Percentiles rank a stretch among this genome's conserved stretches.
phyloP scores from a whole-genome alignment of 1,140 invertebrate species.

The Amphibalanus amphitrite region DNA sequence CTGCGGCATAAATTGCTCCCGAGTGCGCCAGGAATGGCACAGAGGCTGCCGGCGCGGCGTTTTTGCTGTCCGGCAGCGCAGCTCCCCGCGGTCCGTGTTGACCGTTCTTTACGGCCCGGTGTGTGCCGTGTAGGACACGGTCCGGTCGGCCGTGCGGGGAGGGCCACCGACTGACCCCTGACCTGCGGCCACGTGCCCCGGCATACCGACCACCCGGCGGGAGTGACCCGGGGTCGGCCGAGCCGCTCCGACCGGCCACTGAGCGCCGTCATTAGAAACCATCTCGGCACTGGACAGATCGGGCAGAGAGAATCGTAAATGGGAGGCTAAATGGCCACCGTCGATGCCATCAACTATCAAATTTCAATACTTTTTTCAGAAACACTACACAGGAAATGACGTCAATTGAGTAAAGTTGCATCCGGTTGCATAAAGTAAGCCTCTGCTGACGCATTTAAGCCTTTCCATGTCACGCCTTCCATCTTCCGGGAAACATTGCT shows the following conservation, averaged over 20 bases:
- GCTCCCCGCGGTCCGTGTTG: no score
- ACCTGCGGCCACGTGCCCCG: not conserved
- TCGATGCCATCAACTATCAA: no score
- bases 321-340: no score
- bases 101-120: not conserved
- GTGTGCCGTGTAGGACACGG: not conserved
- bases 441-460: no score
- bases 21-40: not conserved
- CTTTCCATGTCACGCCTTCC: no score
- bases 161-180: not conserved
- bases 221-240: not conserved
- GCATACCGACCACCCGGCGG: not conserved
- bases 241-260: no score
- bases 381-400: no score
- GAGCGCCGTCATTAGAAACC: not conserved
- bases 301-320: not conserved
- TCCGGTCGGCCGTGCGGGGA: not conserved
- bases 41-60: not conserved
- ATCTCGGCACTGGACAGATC: not conserved
- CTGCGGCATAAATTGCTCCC: not conserved
- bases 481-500: no score
- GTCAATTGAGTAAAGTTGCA: no score
- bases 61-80: not conserved
- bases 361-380: no score
- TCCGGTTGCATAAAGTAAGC: no score